Evolutionary conservation across 2,888 invertebrate species (phyloP), one percentile per base, ranked within the genome.

Genomic region (Mythimna lalbum): DNA sequence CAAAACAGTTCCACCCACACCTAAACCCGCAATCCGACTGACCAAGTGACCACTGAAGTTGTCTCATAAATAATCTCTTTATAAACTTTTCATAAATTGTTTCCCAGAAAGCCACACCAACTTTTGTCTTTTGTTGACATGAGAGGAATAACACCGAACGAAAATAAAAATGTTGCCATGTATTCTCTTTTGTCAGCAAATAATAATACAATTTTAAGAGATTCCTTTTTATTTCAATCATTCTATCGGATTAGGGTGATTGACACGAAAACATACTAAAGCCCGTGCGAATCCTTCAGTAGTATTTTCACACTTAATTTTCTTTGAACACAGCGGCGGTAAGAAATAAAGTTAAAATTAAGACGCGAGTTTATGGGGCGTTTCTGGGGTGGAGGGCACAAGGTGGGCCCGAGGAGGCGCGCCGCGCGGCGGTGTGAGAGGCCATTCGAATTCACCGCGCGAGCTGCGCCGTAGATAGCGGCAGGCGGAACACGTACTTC

Each of bases 321-420:
- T 94, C 92, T 93, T 92, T 90, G 89, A 94, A 94, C 93, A 94
- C 90, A 92, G 94, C 90, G 91, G 93, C 93, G 93, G 94, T 94
- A 93, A 94, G 94, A 94, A 95, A 95, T 95, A 96, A 95, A 95
- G 95, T 95, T 95, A 95, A 95, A 95, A 96, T 95, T 95, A 95
- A 96, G 95, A 95, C 94, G 94, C 94, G 94, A 95, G 95, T 95
- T 95, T 95, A 95, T 95, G 95, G 94, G 94, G 95, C 94, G 95
- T 94, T 93, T 94, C 94, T 91, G 91, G 86, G 93, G 92, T 91
- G 92, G 92, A 91, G 89, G 91, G 92, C 88, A 91, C 87, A 84
- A 87, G 91, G 91, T 56, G 56, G 56, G 56, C 33, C 31, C 33
- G 55, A 36, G 56, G 76, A 81, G 82, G 86, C 81, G 87, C 47